Evolutionary conservation across 2,888 invertebrate species (phyloP).

Genomic region (Metellina segmentata): DNA sequence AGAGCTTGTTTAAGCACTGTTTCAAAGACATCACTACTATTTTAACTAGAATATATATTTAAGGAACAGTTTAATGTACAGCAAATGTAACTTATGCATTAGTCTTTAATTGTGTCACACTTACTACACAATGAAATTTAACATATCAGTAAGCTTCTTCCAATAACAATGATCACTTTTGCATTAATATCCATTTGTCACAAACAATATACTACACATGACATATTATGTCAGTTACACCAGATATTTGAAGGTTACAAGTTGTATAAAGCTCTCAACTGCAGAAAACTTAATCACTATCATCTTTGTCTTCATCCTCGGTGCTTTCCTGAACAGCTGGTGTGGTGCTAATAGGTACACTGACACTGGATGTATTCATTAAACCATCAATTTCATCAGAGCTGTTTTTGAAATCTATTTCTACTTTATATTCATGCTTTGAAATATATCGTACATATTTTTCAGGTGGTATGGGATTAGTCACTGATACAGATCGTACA

Average conservation of each 20-base stretch:
- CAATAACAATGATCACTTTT: conserved; percentile 57
- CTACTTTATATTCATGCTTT: conserved; percentile 96
- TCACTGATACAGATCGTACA: conserved; percentile 93
- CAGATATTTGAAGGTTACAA: conserved; percentile 55
- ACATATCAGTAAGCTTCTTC: conserved; percentile 45
- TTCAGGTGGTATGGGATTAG: conserved; percentile 92
- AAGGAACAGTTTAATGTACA: conserved; percentile 69
- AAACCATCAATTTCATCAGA: conserved; percentile 77
- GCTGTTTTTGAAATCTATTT: conserved; percentile 92
- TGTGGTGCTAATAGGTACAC: conserved; percentile 69
- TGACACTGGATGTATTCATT: conserved; percentile 68
- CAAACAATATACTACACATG: conserved; percentile 58
- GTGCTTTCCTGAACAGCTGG: conserved; percentile 74
- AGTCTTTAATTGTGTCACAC: conserved; percentile 48
- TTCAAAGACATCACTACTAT: conserved; percentile 61
- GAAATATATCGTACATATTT: conserved; percentile 98
- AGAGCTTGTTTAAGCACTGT: conserved; percentile 70
- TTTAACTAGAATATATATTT: conserved; percentile 65
- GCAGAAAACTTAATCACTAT: conserved; percentile 77
- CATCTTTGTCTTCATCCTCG: conserved; percentile 80
- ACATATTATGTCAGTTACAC: conserved; percentile 68
- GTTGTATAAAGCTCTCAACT: conserved; percentile 60
- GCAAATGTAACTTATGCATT: conserved; percentile 40
- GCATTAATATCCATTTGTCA: conserved; percentile 37
- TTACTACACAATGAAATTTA: conserved; percentile 67